Base-by-base conservation (phyloP, 2,113 vertebrate species). In the Pomatostomus ruficeps region DNA sequence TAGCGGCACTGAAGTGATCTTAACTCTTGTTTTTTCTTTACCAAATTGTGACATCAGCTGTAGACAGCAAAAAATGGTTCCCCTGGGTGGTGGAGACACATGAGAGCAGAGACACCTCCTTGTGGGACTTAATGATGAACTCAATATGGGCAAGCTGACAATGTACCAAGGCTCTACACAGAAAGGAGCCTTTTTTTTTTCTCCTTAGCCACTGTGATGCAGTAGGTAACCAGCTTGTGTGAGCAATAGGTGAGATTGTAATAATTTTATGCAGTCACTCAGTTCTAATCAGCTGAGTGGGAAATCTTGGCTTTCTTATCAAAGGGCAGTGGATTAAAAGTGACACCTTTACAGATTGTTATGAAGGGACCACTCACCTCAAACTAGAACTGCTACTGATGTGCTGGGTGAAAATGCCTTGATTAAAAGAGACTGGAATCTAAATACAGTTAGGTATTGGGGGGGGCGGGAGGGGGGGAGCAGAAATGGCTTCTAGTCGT, bases 391-490 rank as follows among this genome's bases (percentile, higher is more conserved):
- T 75, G 68, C 42, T 87, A n/a, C 73, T 59, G 78, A 85, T 28
- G 49, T 74, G 65, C 57, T 49, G 73, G 57, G 55, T 87, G 73
- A 95, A 91, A 91, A 93, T 82, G 31, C 63, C 52, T 85, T 70
- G 72, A 96, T 90, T 75, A 86, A 93, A 94, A 38, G 23, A 92
- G 87, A 94, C 86, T 95, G 80, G 76, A 96, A 91, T 94, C 43
- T 85, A 93, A 97, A 95, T 74, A 78, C 22, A 92, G 20, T 81
- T 75, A 77, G n/a, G 49, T 61, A 24, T 38, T 51, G 43, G 77
- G 25, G 16, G n/a, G 46, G 61, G 63, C 63, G n/a, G n/a, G n/a
- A n/a, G n/a, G n/a, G n/a, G n/a, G n/a, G n/a, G n/a, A n/a, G 42
- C 24, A 72, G 43, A 63, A 63, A 46, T 42, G 9, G 45, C 91